A percentile compares a stretch with the other conserved stretches of the same genome.
Conservation (phyloP, 2,888 invertebrate genomes). For the Gordius sp. region DNA sequence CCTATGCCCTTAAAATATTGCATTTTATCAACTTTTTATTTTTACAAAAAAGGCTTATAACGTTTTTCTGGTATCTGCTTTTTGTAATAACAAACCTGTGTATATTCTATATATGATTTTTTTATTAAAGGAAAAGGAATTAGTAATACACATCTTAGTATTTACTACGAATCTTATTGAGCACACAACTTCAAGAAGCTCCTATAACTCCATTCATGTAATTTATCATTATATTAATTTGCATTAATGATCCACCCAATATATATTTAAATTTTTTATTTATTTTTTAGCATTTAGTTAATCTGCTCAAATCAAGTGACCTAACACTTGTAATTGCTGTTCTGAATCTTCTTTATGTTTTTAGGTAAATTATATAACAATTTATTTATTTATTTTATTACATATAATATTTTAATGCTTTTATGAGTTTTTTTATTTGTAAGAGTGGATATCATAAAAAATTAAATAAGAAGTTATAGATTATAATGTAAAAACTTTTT, state of each 20-base stretch:
- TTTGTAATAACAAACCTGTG: slow-evolving; percentile 13
- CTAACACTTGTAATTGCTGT: slow-evolving; percentile 58
- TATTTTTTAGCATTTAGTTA: slow-evolving; percentile 37
- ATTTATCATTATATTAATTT: background rate
- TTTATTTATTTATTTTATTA: background rate
- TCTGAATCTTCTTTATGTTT: slow-evolving; percentile 55
- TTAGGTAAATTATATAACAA: slow-evolving; percentile 29
- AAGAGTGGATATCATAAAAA: too few relatives aligned
- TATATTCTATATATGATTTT: too few relatives aligned
- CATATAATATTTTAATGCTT: too few relatives aligned
- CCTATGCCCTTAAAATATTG: too few relatives aligned
- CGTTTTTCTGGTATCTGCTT: too few relatives aligned
- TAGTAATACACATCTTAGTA: slow-evolving; percentile 46
- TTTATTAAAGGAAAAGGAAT: slow-evolving; percentile 40
- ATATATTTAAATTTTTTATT: background rate
- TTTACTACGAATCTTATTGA: slow-evolving; percentile 57
- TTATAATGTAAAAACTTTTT: too few relatives aligned
- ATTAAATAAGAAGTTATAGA: too few relatives aligned
- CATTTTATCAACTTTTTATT: slow-evolving; percentile 19
- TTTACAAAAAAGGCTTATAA: background rate
- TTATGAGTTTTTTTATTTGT: too few relatives aligned
- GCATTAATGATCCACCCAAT: background rate
- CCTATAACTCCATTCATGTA: slow-evolving; percentile 55
- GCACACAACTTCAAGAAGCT: slow-evolving; percentile 55
- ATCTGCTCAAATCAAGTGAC: slow-evolving; percentile 47